These are phyloP conservation scores for Aselliscus stoliczkanus DNA, from an alignment of 2,797 vertebrate species.

Conservation along the genomic window DNA sequence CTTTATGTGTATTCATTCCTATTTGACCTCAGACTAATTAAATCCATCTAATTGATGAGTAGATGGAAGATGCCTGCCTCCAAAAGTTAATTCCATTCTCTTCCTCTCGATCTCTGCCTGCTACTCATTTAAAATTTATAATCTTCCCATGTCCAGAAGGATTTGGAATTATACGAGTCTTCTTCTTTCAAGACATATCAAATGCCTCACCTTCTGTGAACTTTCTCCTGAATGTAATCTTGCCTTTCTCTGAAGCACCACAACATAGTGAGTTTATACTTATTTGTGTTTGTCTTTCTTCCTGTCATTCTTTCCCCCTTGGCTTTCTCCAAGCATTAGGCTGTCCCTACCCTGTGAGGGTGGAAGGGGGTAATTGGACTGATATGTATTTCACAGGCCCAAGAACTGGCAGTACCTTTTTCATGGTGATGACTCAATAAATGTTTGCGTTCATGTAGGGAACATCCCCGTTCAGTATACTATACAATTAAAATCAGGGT, in stretches of 20 bases:
- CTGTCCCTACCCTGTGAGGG: not conserved
- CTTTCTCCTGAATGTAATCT: not conserved
- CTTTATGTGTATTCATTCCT: slow-evolving; percentile 37
- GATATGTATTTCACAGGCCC: not conserved
- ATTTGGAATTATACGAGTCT: not conserved
- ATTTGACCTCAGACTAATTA: slow-evolving; percentile 52
- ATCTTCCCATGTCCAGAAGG: not conserved
- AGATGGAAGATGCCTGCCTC: slow-evolving; percentile 27
- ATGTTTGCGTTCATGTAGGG: slow-evolving; percentile 10
- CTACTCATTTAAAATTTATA: slow-evolving; percentile 42
- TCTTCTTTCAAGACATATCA: slow-evolving; percentile 34
- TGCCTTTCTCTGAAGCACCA: not conserved
- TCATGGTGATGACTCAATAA: not conserved
- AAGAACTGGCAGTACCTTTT: slow-evolving; percentile 17
- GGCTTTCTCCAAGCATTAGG: not conserved
- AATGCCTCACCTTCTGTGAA: not conserved
- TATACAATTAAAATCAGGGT: not conserved
- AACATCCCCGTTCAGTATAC: not conserved
- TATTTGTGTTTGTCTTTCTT: not conserved
- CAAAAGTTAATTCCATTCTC: slow-evolving; percentile 34
- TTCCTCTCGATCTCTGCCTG: slow-evolving; percentile 33
- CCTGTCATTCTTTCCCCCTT: not conserved
- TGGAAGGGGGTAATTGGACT: not conserved
- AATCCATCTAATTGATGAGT: slow-evolving; percentile 43
- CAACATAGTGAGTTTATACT: not conserved